Evolutionary conservation across 2,113 vertebrate species (phyloP).

Genomic region (Malurus cyaneus): DNA sequence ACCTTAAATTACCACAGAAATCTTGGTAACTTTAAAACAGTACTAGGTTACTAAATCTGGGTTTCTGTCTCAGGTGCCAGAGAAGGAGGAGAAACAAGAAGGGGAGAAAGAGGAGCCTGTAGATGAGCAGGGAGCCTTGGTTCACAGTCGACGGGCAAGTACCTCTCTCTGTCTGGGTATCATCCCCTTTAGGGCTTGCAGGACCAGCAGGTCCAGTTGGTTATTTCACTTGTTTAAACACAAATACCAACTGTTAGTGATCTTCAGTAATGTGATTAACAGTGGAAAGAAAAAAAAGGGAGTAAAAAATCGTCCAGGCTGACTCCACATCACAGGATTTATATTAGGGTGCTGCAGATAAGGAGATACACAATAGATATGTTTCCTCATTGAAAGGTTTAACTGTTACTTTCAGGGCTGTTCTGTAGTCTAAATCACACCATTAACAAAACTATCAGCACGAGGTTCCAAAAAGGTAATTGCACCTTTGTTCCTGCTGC

Average conservation of each 20-base stretch:
- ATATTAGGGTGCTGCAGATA: not conserved
- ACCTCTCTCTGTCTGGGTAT: not conserved
- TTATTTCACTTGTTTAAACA: not conserved
- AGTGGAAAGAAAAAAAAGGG: rapidly evolving
- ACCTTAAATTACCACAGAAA: not conserved
- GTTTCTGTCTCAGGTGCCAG: conserved; percentile 68
- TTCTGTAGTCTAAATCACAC: not conserved
- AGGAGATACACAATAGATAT: not conserved
- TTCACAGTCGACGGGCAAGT: conserved; percentile 82
- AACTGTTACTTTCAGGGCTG: not conserved
- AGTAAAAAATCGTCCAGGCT: not conserved
- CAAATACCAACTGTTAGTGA: not conserved
- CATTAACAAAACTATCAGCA: not conserved
- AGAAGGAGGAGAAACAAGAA: conserved; percentile 79
- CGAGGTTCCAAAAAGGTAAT: not conserved
- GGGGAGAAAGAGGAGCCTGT: conserved; percentile 83
- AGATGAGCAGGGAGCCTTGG: conserved; percentile 80
- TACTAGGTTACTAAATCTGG: not conserved
- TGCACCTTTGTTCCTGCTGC: not conserved
- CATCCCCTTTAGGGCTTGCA: not conserved
- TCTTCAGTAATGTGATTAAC: not conserved
- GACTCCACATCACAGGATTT: not conserved
- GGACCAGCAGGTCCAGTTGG: not conserved
- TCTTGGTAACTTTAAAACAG: not conserved
- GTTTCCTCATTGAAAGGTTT: not conserved